phyloP scores from a whole-genome alignment of 2,113 vertebrate species.

The Ceyx melanurus region DNA sequence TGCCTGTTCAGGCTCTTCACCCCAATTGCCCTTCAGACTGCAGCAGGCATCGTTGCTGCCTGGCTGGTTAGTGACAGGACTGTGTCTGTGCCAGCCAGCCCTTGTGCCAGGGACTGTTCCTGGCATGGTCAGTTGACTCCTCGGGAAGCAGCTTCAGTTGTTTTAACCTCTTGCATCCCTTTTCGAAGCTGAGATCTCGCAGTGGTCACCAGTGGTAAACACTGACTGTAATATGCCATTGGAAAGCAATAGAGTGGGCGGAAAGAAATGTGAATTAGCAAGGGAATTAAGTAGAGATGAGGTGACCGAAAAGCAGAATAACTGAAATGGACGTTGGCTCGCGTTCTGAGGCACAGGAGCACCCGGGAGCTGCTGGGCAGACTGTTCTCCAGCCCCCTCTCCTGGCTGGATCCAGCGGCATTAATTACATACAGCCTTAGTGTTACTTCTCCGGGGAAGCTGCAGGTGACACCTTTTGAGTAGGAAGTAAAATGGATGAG shows the following conservation, averaged over 20 bases:
- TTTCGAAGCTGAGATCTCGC: background rate
- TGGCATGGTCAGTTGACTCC: background rate
- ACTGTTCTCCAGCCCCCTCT: conserved; percentile 18
- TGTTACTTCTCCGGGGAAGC: background rate
- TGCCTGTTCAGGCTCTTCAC: background rate
- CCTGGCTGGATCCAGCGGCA: background rate
- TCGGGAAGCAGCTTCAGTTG: background rate
- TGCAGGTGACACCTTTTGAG: background rate
- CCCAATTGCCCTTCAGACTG: background rate
- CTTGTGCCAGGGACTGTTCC: background rate
- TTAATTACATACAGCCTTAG: background rate
- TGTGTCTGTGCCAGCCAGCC: background rate
- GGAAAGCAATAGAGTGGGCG: background rate
- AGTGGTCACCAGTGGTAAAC: background rate
- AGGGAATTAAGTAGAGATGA: background rate
- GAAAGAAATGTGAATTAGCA: background rate
- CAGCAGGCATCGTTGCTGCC: background rate
- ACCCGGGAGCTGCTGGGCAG: background rate
- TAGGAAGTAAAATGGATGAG: background rate
- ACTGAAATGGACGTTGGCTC: background rate
- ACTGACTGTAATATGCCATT: background rate
- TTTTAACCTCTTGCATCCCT: background rate
- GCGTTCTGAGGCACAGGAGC: background rate
- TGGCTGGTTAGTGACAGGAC: background rate
- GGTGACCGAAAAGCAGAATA: background rate